phyloP scores from a whole-genome alignment of 2,113 vertebrate species.

The Agapornis roseicollis region DNA sequence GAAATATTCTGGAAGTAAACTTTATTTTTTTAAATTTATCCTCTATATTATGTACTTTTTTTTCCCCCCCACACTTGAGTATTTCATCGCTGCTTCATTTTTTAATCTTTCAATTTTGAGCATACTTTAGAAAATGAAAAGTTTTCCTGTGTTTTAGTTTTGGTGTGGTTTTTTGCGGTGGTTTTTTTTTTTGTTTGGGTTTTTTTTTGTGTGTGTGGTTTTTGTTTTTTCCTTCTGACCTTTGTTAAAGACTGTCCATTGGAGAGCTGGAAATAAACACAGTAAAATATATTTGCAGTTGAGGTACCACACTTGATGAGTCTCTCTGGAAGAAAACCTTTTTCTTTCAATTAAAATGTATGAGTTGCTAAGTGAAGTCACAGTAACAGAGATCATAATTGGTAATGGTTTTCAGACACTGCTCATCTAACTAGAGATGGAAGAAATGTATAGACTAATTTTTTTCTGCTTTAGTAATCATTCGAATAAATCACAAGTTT shows the following conservation, averaged over 20 bases:
- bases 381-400: neutral
- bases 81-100: neutral
- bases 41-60: neutral
- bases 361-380: neutral
- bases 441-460: neutral
- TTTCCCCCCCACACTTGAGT: neutral
- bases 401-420: neutral
- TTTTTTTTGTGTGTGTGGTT: neutral
- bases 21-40: neutral
- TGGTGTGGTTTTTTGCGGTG: no score
- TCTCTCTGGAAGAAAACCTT: neutral
- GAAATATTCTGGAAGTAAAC: neutral
- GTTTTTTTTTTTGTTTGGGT: fast-evolving
- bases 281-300: neutral
- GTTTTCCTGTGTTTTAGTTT: neutral
- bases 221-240: neutral
- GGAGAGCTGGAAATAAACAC: neutral
- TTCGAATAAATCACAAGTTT: neutral
- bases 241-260: neutral
- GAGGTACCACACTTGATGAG: neutral
- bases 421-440: neutral
- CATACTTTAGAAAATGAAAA: neutral
- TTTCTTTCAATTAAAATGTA: neutral
- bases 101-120: neutral
- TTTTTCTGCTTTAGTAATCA: neutral